Conservation (phyloP, 2,113 vertebrate genomes). For the Microtus pennsylvanicus region DNA sequence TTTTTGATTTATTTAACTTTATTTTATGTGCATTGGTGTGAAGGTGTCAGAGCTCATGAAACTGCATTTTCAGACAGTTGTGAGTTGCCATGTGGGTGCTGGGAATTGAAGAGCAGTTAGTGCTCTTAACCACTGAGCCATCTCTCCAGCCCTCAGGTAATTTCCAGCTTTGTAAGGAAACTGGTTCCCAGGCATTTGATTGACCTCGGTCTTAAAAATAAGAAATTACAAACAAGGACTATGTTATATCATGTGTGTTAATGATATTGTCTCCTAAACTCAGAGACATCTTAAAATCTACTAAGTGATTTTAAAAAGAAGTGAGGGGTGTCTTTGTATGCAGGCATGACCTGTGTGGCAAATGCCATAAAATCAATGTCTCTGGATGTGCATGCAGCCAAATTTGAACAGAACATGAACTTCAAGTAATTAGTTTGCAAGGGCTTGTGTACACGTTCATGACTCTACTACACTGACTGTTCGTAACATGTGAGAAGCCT, state of each 20-base stretch:
- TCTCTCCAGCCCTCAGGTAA: not conserved
- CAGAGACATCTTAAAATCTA: slow-evolving; percentile 75
- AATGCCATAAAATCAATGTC: slow-evolving; percentile 72
- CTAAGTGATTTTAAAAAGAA: not conserved
- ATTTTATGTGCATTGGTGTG: no score
- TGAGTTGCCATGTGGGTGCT: no score
- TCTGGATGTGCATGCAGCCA: slow-evolving; percentile 83
- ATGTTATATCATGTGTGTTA: slow-evolving; percentile 80
- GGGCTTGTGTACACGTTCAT: slow-evolving; percentile 15
- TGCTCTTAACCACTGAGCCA: no score
- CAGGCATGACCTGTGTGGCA: slow-evolving; percentile 79
- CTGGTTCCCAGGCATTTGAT: slow-evolving; percentile 38
- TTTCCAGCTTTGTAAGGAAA: slow-evolving; percentile 53
- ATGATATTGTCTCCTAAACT: slow-evolving; percentile 83
- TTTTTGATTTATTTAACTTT: not conserved
- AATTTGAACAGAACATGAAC: slow-evolving; percentile 78
- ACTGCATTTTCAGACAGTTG: no score
- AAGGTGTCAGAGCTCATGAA: no score
- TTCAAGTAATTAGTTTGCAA: slow-evolving; percentile 78
- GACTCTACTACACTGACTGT: slow-evolving; percentile 62
- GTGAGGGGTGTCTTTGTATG: slow-evolving; percentile 61
- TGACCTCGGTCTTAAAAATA: not conserved
- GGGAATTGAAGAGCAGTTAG: no score
- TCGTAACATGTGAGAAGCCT: slow-evolving; percentile 64
- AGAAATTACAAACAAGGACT: slow-evolving; percentile 34